Evolutionary conservation across 2,113 vertebrate genomes (phyloP).

Genomic region (Cephalopterus ornatus): DNA sequence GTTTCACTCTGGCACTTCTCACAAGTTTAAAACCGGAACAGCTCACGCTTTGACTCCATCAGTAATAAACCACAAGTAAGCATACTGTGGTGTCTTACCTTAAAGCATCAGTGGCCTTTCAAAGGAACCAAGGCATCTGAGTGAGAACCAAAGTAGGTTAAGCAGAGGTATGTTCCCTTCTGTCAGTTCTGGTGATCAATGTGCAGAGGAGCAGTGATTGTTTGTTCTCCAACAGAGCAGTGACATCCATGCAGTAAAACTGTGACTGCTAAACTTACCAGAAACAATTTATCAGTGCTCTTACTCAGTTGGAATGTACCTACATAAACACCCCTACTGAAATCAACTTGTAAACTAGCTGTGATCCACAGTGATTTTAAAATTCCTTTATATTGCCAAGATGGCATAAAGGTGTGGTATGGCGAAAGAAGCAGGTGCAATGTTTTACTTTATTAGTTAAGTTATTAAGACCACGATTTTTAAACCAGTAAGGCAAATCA

Average conservation of each 20-base stretch:
- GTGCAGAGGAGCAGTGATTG: not conserved
- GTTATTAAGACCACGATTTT: not conserved
- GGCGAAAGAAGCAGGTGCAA: not conserved
- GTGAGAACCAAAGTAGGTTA: not conserved
- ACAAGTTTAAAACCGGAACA: not conserved
- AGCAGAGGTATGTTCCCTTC: not conserved
- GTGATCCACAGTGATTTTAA: not conserved
- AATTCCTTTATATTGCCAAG: not conserved
- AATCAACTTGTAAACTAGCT: not conserved
- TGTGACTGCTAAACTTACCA: not conserved
- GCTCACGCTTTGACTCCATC: not conserved
- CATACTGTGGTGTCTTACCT: not conserved
- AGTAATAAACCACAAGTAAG: not conserved
- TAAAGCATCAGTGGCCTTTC: not conserved
- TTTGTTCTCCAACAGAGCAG: no score
- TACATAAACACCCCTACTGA: not conserved
- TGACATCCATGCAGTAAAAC: not conserved
- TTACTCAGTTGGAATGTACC: slow-evolving; percentile 16
- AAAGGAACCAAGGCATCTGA: not conserved
- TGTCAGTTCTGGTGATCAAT: not conserved
- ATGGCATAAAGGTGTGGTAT: not conserved
- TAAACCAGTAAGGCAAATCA: not conserved
- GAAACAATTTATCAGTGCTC: not conserved
- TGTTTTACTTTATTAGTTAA: not conserved
- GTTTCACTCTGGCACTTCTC: not conserved